Evolutionary conservation across 2,888 invertebrate genomes (phyloP), one percentile per base, ranked within the genome.

Genomic region (Mesoligia furuncula): DNA sequence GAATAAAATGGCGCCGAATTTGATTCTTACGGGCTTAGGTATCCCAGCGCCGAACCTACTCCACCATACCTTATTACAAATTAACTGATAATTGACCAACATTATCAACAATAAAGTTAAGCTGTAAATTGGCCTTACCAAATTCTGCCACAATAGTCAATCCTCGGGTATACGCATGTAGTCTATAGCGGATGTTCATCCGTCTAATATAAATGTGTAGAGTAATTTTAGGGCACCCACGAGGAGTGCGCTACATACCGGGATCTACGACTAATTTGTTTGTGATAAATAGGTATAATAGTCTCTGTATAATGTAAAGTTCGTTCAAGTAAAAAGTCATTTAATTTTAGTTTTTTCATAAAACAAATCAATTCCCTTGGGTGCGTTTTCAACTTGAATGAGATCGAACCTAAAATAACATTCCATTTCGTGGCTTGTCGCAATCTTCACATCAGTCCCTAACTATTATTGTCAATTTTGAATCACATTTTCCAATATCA

Each of bases 151-250:
- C 45, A 83, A 79, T 65, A 77, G 62, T 64, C 39, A 51, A 59
- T 39, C 13, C 59, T 59, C 20, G 48, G 39, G 15, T 61, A 42
- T 62, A 45, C 83, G 65, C 20, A 66, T 36, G 36, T 31, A 80
- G 39, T 62, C 27, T n/a, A 65, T 27, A 64, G 71, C 80, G 80
- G 80, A 80, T 79, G 80, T 36, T 83, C 80, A 79, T 80, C 71
- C 83, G 83, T 83, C 39, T 79, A 83, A 83, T 79, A 54, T 71
- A 48, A 83, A 79, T 71, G 79, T 54, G 79, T 67, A 9, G 54
- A 68, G 57, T 80, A 54, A 68, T 77, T 80, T 68, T 57, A 77
- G 39, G 79, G 84, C 80, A 81, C 80, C 80, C 84, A 81, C 84
- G 48, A 79, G 61, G 79, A 72, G 48, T 36, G 51, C 27, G 36